Conservation (phyloP, 2,888 invertebrate species). For the Allacma fusca region DNA sequence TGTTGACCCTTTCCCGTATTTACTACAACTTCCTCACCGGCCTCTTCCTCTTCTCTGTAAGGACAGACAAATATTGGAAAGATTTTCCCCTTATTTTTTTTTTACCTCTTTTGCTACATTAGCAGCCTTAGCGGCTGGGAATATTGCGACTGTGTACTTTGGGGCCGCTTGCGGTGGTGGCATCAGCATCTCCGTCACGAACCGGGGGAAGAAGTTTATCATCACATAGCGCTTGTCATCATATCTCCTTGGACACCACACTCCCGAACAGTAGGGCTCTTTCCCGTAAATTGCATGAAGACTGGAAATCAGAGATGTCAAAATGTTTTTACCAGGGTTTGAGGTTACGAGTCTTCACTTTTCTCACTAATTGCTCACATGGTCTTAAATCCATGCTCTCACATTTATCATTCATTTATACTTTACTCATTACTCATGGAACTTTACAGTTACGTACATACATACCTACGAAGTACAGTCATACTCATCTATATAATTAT, state of each 20-base stretch:
- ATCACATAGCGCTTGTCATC: conserved; percentile 58
- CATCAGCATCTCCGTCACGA: conserved; percentile 58
- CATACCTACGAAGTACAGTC: no score
- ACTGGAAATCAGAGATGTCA: conserved; percentile 36
- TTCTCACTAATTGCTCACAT: no score
- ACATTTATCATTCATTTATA: no score
- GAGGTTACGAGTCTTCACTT: no score
- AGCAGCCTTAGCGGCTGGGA: conserved; percentile 44
- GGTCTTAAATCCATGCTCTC: no score
- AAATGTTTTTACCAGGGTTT: background rate
- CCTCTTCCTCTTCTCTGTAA: conserved; percentile 9
- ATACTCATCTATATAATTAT: no score
- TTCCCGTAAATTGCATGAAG: conserved; percentile 57
- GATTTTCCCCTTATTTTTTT: no score
- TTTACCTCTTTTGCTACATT: conserved; percentile 42
- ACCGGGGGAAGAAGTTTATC: conserved; percentile 59
- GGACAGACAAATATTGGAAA: background rate
- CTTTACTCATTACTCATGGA: no score
- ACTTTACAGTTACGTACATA: no score
- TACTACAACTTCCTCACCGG: background rate
- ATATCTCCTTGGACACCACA: conserved; percentile 58
- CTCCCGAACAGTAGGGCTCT: conserved; percentile 52
- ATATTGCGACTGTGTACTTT: conserved; percentile 54
- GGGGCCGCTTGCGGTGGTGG: conserved; percentile 50
- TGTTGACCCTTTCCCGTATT: background rate